Conservation (phyloP, 2,888 invertebrate species). For the Crepidodera aurea region DNA sequence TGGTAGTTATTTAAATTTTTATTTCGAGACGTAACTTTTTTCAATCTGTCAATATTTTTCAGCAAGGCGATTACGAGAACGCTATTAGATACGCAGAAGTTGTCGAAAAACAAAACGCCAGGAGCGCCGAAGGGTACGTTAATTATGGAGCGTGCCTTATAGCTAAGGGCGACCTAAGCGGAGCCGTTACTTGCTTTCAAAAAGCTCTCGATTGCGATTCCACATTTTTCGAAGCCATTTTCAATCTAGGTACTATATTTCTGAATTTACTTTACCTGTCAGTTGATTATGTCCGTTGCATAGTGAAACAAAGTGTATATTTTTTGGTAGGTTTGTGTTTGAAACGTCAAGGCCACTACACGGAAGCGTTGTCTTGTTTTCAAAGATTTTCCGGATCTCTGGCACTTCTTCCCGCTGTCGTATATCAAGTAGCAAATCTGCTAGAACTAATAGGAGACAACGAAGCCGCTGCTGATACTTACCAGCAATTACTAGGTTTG, state of each 20-base stretch:
- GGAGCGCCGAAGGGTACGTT: constrained; percentile 83
- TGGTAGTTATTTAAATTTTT: constrained; percentile 64
- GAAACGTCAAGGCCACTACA: constrained; percentile 73
- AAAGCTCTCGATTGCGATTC: constrained; percentile 82
- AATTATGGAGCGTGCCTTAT: constrained; percentile 85
- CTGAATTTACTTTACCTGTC: too few relatives aligned
- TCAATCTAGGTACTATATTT: constrained; percentile 83
- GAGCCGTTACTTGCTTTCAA: constrained; percentile 75
- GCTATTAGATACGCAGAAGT: constrained; percentile 80
- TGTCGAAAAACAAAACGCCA: constrained; percentile 77
- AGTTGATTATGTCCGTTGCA: too few relatives aligned
- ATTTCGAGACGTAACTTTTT: too few relatives aligned
- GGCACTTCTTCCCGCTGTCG: constrained; percentile 67
- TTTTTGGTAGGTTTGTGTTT: constrained; percentile 76
- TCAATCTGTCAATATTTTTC: constrained; percentile 26
- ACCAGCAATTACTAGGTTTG: constrained; percentile 79
- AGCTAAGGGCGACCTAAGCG: constrained; percentile 72
- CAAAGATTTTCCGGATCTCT: constrained; percentile 71
- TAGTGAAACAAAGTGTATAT: too few relatives aligned
- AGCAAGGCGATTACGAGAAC: constrained; percentile 82
- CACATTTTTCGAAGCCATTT: constrained; percentile 84
- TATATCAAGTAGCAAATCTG: constrained; percentile 79
- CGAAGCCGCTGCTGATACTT: constrained; percentile 72
- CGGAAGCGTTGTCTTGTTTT: constrained; percentile 81
- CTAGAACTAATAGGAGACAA: constrained; percentile 73